phyloP scores from a whole-genome alignment of 2,888 invertebrate genomes.

The Andrena dorsata region DNA sequence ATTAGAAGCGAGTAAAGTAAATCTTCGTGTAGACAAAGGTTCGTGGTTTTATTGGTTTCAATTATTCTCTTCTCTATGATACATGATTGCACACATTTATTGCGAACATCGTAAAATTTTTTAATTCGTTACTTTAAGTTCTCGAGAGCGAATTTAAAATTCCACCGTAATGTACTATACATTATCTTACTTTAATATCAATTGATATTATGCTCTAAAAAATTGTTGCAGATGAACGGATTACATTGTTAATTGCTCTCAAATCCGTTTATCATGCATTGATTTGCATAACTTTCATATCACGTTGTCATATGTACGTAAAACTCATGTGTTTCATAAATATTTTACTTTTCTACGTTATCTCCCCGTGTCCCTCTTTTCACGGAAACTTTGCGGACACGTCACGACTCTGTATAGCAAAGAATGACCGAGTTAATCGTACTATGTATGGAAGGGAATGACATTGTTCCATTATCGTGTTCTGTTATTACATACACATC shows the following conservation, averaged over 20 bases:
- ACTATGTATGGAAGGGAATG: constrained; percentile 11
- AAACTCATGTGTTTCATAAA: constrained; percentile 7
- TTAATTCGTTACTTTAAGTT: constrained; percentile 79
- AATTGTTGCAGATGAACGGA: constrained; percentile 69
- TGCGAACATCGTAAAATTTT: constrained; percentile 81
- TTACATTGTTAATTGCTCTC: constrained; percentile 35
- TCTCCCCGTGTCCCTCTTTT: neutral
- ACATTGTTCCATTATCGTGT: constrained; percentile 15
- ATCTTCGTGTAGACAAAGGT: constrained; percentile 55
- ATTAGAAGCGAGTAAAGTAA: constrained; percentile 7
- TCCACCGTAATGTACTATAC: constrained; percentile 77
- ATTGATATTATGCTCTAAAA: constrained; percentile 78
- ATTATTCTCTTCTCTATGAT: constrained; percentile 81
- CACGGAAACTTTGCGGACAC: neutral
- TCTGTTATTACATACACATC: constrained; percentile 12
- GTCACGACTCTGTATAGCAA: constrained; percentile 3
- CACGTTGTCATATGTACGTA: constrained; percentile 14
- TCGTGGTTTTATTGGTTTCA: constrained; percentile 82
- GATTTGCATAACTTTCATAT: constrained; percentile 21
- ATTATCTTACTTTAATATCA: constrained; percentile 79
- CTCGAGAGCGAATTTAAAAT: constrained; percentile 80
- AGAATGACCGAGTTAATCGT: constrained; percentile 8
- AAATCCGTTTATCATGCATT: constrained; percentile 41
- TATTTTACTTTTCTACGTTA: constrained; percentile 16
- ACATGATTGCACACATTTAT: constrained; percentile 83